Percentiles rank a stretch among this genome's conserved stretches.
Conservation (phyloP, 2,113 vertebrate species). For the Helogale parvula region DNA sequence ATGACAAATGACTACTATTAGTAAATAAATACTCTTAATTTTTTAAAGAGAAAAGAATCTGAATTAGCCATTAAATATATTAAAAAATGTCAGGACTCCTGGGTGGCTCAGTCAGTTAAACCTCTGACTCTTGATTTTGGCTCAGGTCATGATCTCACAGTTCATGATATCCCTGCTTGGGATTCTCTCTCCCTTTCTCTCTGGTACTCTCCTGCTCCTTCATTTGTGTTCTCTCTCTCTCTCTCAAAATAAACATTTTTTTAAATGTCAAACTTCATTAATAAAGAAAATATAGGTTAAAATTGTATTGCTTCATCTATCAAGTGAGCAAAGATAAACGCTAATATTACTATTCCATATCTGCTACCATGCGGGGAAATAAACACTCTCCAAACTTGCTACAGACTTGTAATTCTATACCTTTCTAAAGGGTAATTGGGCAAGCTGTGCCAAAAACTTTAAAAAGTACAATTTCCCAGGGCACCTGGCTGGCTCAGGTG, state of each 20-base stretch:
- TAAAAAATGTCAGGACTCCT: neutral
- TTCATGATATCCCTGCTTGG: no score
- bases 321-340: neutral
- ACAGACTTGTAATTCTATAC: neutral
- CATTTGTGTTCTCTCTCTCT: no score
- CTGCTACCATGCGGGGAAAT: neutral
- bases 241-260: no score
- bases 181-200: no score
- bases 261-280: neutral
- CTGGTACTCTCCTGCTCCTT: no score
- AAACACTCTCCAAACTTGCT: neutral
- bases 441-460: neutral
- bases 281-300: neutral
- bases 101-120: no score
- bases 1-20: neutral
- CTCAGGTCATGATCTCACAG: no score
- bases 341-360: neutral
- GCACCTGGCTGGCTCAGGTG: neutral
- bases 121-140: no score
- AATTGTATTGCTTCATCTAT: neutral
- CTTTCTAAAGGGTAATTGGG: neutral
- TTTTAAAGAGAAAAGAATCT: neutral
- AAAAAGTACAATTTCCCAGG: neutral
- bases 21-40: neutral
- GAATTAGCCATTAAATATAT: neutral